Conservation (phyloP, 2,888 invertebrate genomes). For the Lycophotia porphyrea region DNA sequence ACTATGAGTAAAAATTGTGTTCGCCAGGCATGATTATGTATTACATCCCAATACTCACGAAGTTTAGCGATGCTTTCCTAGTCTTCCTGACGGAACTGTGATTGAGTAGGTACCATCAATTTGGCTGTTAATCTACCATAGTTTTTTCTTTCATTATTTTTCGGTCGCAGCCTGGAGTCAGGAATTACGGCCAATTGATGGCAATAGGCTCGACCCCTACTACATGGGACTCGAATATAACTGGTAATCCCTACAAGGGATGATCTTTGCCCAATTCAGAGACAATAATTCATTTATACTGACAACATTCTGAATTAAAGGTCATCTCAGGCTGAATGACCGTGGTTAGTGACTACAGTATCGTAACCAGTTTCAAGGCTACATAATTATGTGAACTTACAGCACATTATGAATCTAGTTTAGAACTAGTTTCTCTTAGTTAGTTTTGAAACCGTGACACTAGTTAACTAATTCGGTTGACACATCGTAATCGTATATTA, state of each 20-base stretch:
- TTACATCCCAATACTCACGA: not conserved
- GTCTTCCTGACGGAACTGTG: too few species aligned
- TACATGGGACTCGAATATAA: not conserved
- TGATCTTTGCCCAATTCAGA: not conserved
- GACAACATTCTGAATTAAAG: not conserved
- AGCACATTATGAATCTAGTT: not conserved
- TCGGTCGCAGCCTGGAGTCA: not conserved
- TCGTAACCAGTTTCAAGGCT: constrained; percentile 4
- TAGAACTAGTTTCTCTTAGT: not conserved
- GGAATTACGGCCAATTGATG: not conserved
- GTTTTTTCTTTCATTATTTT: not conserved
- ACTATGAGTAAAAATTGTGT: not conserved
- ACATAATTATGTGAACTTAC: constrained; percentile 9
- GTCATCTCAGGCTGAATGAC: not conserved
- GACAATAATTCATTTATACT: not conserved
- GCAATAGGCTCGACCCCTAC: not conserved
- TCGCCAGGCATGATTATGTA: not conserved
- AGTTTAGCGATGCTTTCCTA: not conserved
- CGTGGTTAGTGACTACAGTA: not conserved
- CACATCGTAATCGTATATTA: not conserved
- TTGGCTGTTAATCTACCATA: too few species aligned
- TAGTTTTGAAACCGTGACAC: not conserved
- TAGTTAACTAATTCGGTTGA: not conserved
- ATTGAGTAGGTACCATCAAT: too few species aligned
- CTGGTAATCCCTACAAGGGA: not conserved